Evolutionary conservation across 2,888 invertebrate species (phyloP).

Genomic region (Bombyx huttoni): DNA sequence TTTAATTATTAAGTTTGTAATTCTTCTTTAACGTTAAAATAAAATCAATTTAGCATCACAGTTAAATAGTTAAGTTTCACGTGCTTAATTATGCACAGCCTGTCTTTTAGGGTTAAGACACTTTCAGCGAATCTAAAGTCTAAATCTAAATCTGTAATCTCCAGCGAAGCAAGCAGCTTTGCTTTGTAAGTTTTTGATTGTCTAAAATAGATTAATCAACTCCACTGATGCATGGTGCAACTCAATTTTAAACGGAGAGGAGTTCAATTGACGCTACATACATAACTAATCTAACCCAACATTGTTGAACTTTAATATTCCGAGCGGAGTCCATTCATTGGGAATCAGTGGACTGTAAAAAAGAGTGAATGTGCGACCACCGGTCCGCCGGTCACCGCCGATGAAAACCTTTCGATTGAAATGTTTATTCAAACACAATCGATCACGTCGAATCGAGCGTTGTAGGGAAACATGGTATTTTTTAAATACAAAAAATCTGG

Average conservation of each 20-base stretch:
- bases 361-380: slow-evolving; percentile 48
- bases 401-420: slow-evolving; percentile 57
- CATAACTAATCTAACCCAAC: slow-evolving; percentile 1
- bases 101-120: no score
- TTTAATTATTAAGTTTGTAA: not conserved
- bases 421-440: slow-evolving; percentile 61
- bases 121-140: no score
- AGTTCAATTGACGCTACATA: not conserved
- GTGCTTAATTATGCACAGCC: no score
- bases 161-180: no score
- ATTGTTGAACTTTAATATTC: slow-evolving; percentile 37
- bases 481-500: not conserved
- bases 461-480: slow-evolving; percentile 17
- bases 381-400: slow-evolving; percentile 46
- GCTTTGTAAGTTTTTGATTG: no score
- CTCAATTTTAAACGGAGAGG: not conserved
- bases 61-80: no score
- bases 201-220: not conserved
- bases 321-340: slow-evolving; percentile 51
- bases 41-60: no score
- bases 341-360: slow-evolving; percentile 44
- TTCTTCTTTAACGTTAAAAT: no score
- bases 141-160: no score
- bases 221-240: not conserved
- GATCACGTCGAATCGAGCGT: slow-evolving; percentile 35